Percentiles rank a stretch among this genome's conserved stretches.
Conservation (phyloP, 2,113 vertebrate species). For the Xenotilapia longispinis region DNA sequence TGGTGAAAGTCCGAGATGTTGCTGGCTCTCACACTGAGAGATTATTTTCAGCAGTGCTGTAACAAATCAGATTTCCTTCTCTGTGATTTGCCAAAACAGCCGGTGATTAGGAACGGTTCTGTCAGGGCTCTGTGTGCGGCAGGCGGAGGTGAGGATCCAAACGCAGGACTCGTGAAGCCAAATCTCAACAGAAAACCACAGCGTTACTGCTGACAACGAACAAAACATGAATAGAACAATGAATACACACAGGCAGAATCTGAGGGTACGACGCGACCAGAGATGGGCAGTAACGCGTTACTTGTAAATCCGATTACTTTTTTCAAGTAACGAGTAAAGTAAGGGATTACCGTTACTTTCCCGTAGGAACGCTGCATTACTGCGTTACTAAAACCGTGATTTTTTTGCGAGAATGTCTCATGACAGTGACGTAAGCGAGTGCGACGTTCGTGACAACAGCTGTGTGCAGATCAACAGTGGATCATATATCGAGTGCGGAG, state of each 20-base stretch:
- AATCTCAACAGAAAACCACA: background rate
- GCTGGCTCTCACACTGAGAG: background rate
- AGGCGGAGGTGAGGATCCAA: background rate
- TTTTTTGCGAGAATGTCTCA: no score
- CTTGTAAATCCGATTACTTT: no score
- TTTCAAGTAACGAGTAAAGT: no score
- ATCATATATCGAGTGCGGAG: no score
- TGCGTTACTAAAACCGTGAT: no score
- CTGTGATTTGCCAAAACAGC: background rate
- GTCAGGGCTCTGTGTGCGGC: background rate
- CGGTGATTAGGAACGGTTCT: background rate
- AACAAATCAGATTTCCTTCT: background rate
- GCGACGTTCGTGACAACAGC: no score
- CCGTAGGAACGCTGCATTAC: no score
- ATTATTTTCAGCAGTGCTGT: background rate
- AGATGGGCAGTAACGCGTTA: no score
- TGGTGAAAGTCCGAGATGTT: fast-evolving
- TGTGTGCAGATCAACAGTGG: no score
- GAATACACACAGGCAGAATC: background rate
- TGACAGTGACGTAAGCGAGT: no score
- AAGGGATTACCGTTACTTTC: no score
- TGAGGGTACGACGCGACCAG: background rate
- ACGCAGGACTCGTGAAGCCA: background rate
- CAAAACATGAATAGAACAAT: background rate
- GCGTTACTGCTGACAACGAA: background rate